Evolutionary conservation across 2,113 vertebrate species (phyloP).

Genomic region (Hippocampus comes): DNA sequence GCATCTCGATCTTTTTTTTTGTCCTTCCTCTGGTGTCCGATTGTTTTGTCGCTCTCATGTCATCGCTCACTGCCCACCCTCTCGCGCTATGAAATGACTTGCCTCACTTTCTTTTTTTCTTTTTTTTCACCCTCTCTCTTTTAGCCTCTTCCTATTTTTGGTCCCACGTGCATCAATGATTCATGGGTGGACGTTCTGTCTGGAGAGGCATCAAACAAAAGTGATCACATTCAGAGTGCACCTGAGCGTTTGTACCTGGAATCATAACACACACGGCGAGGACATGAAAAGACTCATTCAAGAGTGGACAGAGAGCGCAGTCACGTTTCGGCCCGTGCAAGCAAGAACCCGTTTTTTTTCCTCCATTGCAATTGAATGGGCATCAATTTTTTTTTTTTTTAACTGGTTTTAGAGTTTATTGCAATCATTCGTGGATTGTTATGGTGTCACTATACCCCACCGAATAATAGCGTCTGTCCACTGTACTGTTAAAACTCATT

Average conservation of each 20-base stretch:
- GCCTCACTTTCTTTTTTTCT: slow-evolving; percentile 11
- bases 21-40: slow-evolving; percentile 17
- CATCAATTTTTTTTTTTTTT: no score
- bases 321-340: slow-evolving; percentile 15
- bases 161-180: slow-evolving; percentile 53
- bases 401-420: no score
- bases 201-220: slow-evolving; percentile 32
- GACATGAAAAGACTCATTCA: not conserved
- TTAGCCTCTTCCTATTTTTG: slow-evolving; percentile 50
- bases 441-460: no score
- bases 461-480: no score
- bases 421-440: no score
- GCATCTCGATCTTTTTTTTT: not conserved
- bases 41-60: slow-evolving; percentile 17
- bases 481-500: no score
- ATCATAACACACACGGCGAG: not conserved
- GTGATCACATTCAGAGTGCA: slow-evolving; percentile 31
- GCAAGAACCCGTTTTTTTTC: no score
- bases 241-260: slow-evolving; percentile 27
- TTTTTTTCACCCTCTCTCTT: slow-evolving; percentile 8
- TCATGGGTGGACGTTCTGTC: slow-evolving; percentile 44
- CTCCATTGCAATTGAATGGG: no score
- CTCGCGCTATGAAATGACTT: slow-evolving; percentile 17
- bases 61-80: not conserved
- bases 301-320: not conserved